phyloP scores from a whole-genome alignment of 1,140 invertebrate species.

The Tenebrio molitor region DNA sequence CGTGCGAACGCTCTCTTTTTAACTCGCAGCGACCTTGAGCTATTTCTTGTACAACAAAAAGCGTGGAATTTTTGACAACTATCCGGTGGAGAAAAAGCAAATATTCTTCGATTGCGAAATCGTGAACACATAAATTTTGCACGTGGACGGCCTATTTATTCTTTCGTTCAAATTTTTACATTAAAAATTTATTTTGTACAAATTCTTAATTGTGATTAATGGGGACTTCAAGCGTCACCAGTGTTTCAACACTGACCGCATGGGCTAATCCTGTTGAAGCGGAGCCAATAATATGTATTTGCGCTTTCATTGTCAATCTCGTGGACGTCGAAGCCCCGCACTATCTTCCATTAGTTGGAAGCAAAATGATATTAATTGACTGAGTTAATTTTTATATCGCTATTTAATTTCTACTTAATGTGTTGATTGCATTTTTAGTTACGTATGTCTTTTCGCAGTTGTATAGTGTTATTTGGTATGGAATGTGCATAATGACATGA shows the following conservation, averaged over 20 bases:
- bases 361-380: conserved; percentile 46
- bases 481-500: conserved; percentile 45
- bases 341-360: conserved; percentile 52
- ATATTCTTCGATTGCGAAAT: too few relatives aligned
- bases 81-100: too few relatives aligned
- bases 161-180: not conserved
- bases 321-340: not conserved
- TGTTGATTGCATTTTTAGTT: conserved; percentile 41
- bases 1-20: too few relatives aligned
- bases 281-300: too few relatives aligned
- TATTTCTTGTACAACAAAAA: too few relatives aligned
- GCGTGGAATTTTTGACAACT: too few relatives aligned
- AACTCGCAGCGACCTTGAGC: too few relatives aligned
- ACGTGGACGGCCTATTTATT: too few relatives aligned
- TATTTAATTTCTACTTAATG: conserved; percentile 41
- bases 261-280: too few relatives aligned
- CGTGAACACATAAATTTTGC: too few relatives aligned
- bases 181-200: conserved; percentile 9
- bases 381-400: conserved; percentile 47
- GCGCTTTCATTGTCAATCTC: not conserved
- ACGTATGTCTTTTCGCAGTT: conserved; percentile 14
- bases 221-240: not conserved
- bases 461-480: conserved; percentile 48
- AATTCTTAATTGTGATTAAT: conserved; percentile 23
- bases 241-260: too few relatives aligned